Base-by-base conservation (phyloP, 2,113 vertebrate species). In the Labeo catla region DNA sequence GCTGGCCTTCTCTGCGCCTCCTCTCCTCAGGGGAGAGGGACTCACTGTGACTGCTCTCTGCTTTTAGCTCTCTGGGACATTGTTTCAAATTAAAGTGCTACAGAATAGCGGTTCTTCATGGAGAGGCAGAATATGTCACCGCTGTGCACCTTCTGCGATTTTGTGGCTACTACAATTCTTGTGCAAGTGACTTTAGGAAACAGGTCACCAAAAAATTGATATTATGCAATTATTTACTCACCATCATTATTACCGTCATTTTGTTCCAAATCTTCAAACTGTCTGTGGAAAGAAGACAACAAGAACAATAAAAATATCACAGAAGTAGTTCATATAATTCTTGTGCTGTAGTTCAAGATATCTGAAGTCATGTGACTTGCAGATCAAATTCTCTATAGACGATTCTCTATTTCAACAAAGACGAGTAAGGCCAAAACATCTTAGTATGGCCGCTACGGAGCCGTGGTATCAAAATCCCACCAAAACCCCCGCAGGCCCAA, bases 31-130 rank as follows among this genome's bases (percentile, higher is more conserved):
- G 89, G 86, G 91, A 86, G 86, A 83, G 76, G 65, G 49, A 72
- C 78, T 90, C 84, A 45, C 43, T 73, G 86, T 88, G 88, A 87
- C 84, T 52, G 66, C 68, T 87, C 87, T 84, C 86, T 72, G 81
- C 79, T 88, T 87, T 83, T 74, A 85, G 83, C 72, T 86, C 89
- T 86, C 63, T 89, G 89, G 88, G 87, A 92, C 89, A 87, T 86
- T 88, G 84, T 87, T 88, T 88, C 85, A 89, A 89, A 88, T 92
- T 84, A 92, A 89, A 87, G 74, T 74, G 57, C 85, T 88, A 87
- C 66, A 84, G 85, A 88, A 85, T 81, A 76, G 45, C 52, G 23
- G 28, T 85, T 89, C 72, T 86, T 86, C 45, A 23, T 76, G 76
- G 65, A 89, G 83, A 85, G 43, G 54, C 5, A 84, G 72, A 39